Evolutionary conservation across 2,888 invertebrate genomes (phyloP).

Genomic region (Erpobdella octoculata): DNA sequence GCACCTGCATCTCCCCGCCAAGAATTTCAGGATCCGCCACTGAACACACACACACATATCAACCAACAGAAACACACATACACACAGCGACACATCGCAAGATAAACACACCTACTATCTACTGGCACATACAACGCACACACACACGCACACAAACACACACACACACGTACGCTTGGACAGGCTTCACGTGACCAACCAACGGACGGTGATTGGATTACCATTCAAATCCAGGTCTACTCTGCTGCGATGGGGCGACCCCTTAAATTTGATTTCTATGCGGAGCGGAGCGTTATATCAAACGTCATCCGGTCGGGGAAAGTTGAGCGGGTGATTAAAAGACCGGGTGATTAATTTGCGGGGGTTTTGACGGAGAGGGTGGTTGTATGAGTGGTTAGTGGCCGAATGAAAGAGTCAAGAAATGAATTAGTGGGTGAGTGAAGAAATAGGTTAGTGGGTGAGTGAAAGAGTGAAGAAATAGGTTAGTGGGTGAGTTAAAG

Average conservation of each 20-base stretch:
- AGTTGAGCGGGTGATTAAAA: neutral
- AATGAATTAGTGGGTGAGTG: slow-evolving; percentile 14
- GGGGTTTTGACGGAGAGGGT: neutral
- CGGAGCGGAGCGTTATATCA: neutral
- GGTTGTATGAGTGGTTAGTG: neutral
- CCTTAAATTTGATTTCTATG: too few species aligned
- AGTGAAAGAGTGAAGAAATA: slow-evolving; percentile 6
- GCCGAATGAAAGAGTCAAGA: neutral
- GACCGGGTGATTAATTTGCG: neutral
- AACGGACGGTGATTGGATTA: neutral
- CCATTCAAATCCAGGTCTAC: neutral
- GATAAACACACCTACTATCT: too few species aligned
- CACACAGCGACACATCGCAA: too few species aligned
- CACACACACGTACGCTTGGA: too few species aligned
- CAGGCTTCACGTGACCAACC: too few species aligned
- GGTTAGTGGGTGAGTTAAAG: slow-evolving; percentile 1
- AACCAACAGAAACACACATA: too few species aligned
- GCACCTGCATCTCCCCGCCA: too few species aligned
- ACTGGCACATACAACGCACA: too few species aligned
- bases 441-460: neutral
- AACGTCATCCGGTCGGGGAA: neutral
- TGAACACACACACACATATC: too few species aligned
- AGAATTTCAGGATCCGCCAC: too few species aligned
- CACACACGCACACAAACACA: too few species aligned
- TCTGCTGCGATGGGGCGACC: too few species aligned